These are phyloP conservation scores for Artemia sinica DNA, from an alignment of 2,888 invertebrate species.

Conservation along the genomic window DNA sequence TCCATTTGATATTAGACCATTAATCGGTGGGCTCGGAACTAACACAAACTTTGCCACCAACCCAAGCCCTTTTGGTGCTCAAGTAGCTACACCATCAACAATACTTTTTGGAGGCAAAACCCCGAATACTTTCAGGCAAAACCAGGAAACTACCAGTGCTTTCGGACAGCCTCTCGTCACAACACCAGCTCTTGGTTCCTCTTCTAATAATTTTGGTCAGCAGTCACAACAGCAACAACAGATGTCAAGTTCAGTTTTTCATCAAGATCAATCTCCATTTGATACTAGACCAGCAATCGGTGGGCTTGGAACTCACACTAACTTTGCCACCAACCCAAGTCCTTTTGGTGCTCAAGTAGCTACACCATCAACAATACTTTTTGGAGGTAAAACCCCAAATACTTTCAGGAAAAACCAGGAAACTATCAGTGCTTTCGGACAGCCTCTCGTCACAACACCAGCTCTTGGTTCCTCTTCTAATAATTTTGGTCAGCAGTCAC, in stretches of 20 bases:
- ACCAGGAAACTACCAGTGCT: slow-evolving; percentile 33
- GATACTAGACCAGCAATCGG: slow-evolving; percentile 31
- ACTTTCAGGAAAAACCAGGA: slow-evolving; percentile 30
- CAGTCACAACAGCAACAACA: too few species aligned
- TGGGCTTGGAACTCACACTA: too few species aligned
- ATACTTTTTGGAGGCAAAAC: too few species aligned
- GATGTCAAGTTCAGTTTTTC: too few species aligned
- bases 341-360: slow-evolving; percentile 20
- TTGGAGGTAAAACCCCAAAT: slow-evolving; percentile 34
- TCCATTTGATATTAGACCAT: slow-evolving; percentile 32
- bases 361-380: slow-evolving; percentile 29
- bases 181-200: slow-evolving; percentile 50
- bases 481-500: slow-evolving; percentile 26
- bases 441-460: slow-evolving; percentile 46
- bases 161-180: slow-evolving; percentile 54
- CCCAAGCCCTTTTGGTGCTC: too few species aligned
- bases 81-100: too few species aligned
- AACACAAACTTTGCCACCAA: too few species aligned
- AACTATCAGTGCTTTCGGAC: slow-evolving; percentile 40
- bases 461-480: slow-evolving; percentile 48
- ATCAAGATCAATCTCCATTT: slow-evolving; percentile 31
- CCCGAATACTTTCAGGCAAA: too few species aligned
- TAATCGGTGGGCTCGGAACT: too few species aligned
- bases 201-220: slow-evolving; percentile 23
- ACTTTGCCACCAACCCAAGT: neutral